Evolutionary conservation across 2,888 invertebrate genomes (phyloP).

Genomic region (Euproctis similis): DNA sequence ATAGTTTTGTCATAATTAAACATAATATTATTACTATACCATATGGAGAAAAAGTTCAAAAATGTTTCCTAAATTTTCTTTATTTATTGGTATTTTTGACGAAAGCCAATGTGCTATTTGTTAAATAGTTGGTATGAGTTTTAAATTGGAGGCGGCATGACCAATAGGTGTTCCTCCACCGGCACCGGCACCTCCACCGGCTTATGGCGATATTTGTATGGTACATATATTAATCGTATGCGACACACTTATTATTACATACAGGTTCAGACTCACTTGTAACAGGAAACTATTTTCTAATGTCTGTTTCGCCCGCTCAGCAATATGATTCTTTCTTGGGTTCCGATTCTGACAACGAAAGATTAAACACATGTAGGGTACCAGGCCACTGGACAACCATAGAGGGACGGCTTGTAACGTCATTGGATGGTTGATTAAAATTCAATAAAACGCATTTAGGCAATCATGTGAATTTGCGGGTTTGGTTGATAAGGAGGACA

Average conservation of each 20-base stretch:
- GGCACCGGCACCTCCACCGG: too few species aligned
- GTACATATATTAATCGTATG: conserved; percentile 27
- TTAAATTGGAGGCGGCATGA: neutral
- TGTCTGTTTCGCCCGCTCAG: conserved; percentile 72
- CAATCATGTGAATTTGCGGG: too few species aligned
- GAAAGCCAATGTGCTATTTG: conserved; percentile 2
- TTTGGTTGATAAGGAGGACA: too few species aligned
- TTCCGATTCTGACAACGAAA: conserved; percentile 71
- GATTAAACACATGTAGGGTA: conserved; percentile 53
- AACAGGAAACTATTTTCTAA: conserved; percentile 72
- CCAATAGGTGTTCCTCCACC: too few species aligned
- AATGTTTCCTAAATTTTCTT: conserved; percentile 7
- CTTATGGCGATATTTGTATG: conserved; percentile 13
- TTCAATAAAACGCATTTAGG: too few species aligned
- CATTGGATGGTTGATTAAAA: too few species aligned
- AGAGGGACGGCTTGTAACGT: too few species aligned
- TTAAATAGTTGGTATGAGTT: neutral
- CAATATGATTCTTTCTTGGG: conserved; percentile 71
- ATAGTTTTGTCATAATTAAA: conserved; percentile 1
- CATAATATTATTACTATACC: neutral
- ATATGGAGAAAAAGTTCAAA: conserved; percentile 12
- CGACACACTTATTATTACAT: conserved; percentile 27
- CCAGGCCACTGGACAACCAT: too few species aligned
- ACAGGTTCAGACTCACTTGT: conserved; percentile 63
- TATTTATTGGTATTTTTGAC: conserved; percentile 7